phyloP scores from a whole-genome alignment of 2,888 invertebrate species.

The Anticlea derivata region DNA sequence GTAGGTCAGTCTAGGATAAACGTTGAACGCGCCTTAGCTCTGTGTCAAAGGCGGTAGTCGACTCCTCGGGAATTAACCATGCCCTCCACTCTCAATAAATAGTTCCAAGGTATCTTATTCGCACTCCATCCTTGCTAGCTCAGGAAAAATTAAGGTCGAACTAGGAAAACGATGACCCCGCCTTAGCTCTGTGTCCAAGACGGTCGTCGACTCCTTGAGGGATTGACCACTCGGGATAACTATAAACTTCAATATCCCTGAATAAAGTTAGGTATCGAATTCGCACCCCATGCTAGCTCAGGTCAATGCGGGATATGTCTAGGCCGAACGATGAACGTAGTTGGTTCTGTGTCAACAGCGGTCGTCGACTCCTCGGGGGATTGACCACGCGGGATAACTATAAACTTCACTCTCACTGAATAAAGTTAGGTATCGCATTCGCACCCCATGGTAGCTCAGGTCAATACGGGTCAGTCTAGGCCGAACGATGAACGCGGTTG shows the following conservation, averaged over 20 bases:
- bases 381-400: too few species aligned
- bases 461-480: constrained; percentile 72
- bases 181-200: too few species aligned
- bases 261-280: background rate
- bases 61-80: too few species aligned
- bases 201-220: too few species aligned
- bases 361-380: constrained; percentile 36
- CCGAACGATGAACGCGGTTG: constrained; percentile 60
- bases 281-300: constrained; percentile 28
- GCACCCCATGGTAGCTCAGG: constrained; percentile 36
- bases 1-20: background rate
- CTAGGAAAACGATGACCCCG: background rate
- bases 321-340: constrained; percentile 67
- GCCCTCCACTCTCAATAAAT: too few species aligned
- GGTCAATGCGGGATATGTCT: constrained; percentile 70
- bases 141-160: background rate
- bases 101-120: too few species aligned
- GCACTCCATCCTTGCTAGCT: background rate
- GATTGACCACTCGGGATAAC: too few species aligned
- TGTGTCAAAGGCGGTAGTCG: too few species aligned
- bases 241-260: too few species aligned
- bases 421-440: background rate
- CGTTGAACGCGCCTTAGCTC: background rate
- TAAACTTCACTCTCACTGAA: too few species aligned
- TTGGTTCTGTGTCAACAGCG: constrained; percentile 60